Base-by-base conservation (phyloP, 2,797 vertebrate genomes). In the Hapalemur alaotrensis region DNA sequence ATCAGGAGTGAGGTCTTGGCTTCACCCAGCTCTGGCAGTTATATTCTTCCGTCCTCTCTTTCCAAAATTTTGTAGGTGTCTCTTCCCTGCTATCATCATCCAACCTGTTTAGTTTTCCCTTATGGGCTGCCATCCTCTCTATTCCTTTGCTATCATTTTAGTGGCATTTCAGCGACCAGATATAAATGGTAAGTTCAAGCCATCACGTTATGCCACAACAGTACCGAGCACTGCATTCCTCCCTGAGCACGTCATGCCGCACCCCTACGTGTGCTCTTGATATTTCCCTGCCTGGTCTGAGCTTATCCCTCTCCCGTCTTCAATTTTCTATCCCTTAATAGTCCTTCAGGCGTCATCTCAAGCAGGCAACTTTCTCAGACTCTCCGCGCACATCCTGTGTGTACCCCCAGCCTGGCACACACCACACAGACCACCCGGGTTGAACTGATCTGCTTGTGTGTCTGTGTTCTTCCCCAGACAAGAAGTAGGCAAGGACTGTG, bases 181-280 rank as follows among this genome's bases (percentile, higher is more conserved):
- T 14, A 5, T 25, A 70, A 93, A 41, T 7, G 6, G 25, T 28
- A 15, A 7, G 22, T 23, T 63, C 57, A 70, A 46, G 43, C 17
- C 17, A 41, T n/a, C 35, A 30, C 1, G 23, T 48, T 48, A 38
- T 1, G 11, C 25, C 67, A 12, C 3, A 48, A 46, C 52, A 50
- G 28, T 17, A 6, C 22, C 0, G 30, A n/a, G 22, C 20, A 5
- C 20, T 2, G 0, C 20, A 5, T 6, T 32, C 22, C 20, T 72
- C 54, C 43, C 50, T 41, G 1, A 67, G 57, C 35, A 35, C 1
- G 1, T 32, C 52, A 13, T 28, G 46, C 52, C 80, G 20, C 5
- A 28, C 1, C 35, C 46, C 15, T n/a, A 48, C 28, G 10, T 57
- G n/a, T 23, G 13, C 32, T 48, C 28, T 30, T 32, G 20, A 18